Conservation (phyloP, 2,888 invertebrate genomes). For the Amblyjoppa proteus region DNA sequence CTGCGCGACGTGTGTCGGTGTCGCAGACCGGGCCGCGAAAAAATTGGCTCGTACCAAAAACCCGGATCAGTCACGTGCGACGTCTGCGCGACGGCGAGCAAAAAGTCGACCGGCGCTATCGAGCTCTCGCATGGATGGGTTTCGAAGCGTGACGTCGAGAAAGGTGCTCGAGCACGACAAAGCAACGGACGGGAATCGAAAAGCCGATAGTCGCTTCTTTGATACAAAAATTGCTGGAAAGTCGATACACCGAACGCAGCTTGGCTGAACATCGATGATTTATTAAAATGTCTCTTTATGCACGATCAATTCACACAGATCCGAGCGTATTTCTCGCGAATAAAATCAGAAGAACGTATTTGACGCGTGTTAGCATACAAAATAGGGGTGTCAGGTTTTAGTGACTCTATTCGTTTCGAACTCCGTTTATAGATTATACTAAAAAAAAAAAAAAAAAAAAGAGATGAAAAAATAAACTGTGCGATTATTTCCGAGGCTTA, state of each 20-base stretch:
- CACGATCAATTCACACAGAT: not conserved
- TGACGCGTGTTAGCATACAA: not conserved
- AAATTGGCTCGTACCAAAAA: not conserved
- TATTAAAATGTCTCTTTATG: not conserved
- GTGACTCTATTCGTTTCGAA: not conserved
- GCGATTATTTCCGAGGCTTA: conserved; percentile 13
- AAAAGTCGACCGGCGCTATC: conserved; percentile 47
- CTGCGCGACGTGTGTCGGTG: conserved; percentile 15
- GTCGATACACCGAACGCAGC: not conserved
- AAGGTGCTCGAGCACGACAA: conserved; percentile 32
- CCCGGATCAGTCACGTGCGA: not conserved
- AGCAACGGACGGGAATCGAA: not conserved
- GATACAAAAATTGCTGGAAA: conserved; percentile 5
- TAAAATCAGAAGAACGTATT: not conserved
- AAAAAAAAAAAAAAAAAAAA: not conserved
- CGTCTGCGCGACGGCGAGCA: not conserved
- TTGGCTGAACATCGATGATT: conserved; percentile 5
- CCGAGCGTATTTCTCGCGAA: not conserved
- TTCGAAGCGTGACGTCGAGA: conserved; percentile 12
- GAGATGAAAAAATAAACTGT: conserved; percentile 2
- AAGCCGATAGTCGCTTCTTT: not conserved
- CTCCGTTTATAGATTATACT: not conserved
- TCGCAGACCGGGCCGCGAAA: not conserved
- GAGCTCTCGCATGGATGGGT: conserved; percentile 41
- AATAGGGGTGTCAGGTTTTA: not conserved